Percentiles rank a stretch among this genome's conserved stretches.
These are phyloP conservation scores for Pantelozetes paolii DNA, from an alignment of 2,888 invertebrate genomes.

Conservation along the genomic window DNA sequence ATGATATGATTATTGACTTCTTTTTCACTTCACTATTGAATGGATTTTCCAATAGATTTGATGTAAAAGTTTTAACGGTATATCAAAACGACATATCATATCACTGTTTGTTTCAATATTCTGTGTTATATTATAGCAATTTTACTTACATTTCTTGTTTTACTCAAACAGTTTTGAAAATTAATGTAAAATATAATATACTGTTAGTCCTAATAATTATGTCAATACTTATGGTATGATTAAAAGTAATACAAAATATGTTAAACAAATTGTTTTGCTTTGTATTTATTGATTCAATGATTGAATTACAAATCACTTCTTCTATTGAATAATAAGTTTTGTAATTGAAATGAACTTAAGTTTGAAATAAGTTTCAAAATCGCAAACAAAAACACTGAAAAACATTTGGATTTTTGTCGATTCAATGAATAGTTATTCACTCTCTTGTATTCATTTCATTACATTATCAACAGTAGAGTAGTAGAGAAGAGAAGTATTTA, in stretches of 20 bases:
- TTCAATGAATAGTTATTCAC: constrained; percentile 9
- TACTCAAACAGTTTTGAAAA: constrained; percentile 2
- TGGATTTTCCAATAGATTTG: constrained; percentile 4
- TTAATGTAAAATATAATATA: constrained; percentile 24
- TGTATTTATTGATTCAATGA: neutral
- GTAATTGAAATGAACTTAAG: neutral
- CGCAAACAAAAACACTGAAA: neutral
- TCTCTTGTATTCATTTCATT: constrained; percentile 36
- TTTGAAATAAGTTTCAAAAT: constrained; percentile 6
- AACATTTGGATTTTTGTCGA: constrained; percentile 11
- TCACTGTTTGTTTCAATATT: constrained; percentile 30
- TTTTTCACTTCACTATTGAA: constrained; percentile 18
- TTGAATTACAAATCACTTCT: neutral
- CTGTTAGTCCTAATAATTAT: constrained; percentile 24
- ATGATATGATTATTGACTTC: neutral
- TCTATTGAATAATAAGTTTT: neutral
- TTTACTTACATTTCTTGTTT: constrained; percentile 30
- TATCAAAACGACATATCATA: constrained; percentile 37
- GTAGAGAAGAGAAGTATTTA: neutral
- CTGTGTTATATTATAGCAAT: constrained; percentile 27
- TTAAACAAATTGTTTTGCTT: neutral
- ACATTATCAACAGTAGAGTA: constrained; percentile 16
- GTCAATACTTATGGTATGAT: constrained; percentile 25
- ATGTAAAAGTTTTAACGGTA: constrained; percentile 12
- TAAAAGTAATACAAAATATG: constrained; percentile 27